These are phyloP conservation scores for Verasper variegatus DNA, from an alignment of 2,113 vertebrate genomes.

Conservation along the genomic window DNA sequence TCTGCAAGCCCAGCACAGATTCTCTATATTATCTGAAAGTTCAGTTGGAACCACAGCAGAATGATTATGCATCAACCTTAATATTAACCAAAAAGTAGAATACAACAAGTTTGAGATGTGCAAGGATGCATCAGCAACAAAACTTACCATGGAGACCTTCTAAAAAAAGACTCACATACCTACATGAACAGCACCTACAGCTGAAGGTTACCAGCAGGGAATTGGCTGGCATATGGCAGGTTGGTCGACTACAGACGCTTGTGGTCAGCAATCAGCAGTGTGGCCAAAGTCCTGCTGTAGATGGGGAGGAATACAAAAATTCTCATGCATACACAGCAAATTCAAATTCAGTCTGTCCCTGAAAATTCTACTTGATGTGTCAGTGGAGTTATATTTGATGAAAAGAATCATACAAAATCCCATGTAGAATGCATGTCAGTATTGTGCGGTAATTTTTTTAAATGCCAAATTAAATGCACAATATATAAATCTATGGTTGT, in stretches of 20 bases:
- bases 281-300: constrained; percentile 42
- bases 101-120: background rate
- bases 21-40: too few relatives aligned
- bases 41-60: too few relatives aligned
- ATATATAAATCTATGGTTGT: too few relatives aligned
- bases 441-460: too few relatives aligned
- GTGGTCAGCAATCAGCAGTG: constrained; percentile 49
- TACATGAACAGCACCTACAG: background rate
- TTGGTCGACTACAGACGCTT: constrained; percentile 4
- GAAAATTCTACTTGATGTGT: too few relatives aligned
- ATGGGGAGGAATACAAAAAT: constrained; percentile 13
- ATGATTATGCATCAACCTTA: too few relatives aligned
- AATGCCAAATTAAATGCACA: too few relatives aligned
- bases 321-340: constrained; percentile 39
- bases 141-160: constrained; percentile 1
- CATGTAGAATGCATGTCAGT: too few relatives aligned
- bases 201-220: constrained; percentile 66
- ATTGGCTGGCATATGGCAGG: constrained; percentile 32
- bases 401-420: too few relatives aligned
- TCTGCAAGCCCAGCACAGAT: too few relatives aligned
- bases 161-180: constrained; percentile 20
- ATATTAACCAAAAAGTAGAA: too few relatives aligned
- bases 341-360: background rate
- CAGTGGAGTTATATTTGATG: too few relatives aligned
- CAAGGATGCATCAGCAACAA: background rate